Percentiles rank a stretch among this genome's conserved stretches.
Conservation (phyloP, 2,888 invertebrate genomes). For the Andrena dorsata region DNA sequence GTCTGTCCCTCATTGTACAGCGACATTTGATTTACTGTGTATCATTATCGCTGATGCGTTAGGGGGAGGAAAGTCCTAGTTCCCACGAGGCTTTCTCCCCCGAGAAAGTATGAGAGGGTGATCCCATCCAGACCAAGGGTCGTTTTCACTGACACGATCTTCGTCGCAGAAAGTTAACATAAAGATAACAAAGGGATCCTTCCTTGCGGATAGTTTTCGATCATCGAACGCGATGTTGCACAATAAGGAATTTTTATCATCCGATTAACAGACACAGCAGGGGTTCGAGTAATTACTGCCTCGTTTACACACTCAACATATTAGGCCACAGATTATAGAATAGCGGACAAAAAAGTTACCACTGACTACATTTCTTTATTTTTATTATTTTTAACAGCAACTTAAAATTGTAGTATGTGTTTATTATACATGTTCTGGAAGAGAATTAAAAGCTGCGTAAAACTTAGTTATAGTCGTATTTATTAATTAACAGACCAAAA, state of each 20-base stretch:
- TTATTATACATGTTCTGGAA: too few species aligned
- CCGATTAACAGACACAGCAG: not conserved
- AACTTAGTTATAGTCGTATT: too few species aligned
- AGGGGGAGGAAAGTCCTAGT: not conserved
- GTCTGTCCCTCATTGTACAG: too few species aligned
- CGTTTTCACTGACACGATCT: constrained; percentile 11
- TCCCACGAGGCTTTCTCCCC: not conserved
- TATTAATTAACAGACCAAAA: too few species aligned
- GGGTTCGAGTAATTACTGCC: not conserved
- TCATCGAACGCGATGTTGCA: not conserved
- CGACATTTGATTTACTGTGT: not conserved
- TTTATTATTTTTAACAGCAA: too few species aligned
- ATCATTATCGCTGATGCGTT: constrained; percentile 24
- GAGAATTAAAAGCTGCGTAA: too few species aligned
- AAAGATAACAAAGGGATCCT: constrained; percentile 13
- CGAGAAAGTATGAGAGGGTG: not conserved
- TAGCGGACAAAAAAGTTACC: too few species aligned
- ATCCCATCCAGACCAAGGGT: not conserved
- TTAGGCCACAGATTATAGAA: too few species aligned
- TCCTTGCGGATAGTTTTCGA: not conserved
- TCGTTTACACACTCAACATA: not conserved
- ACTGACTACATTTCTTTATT: too few species aligned
- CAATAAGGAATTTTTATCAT: not conserved
- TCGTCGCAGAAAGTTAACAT: not conserved
- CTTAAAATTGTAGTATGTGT: too few species aligned